These are phyloP conservation scores for Tricholauxania praeusta DNA, from an alignment of 2,888 invertebrate genomes.

Conservation along the genomic window DNA sequence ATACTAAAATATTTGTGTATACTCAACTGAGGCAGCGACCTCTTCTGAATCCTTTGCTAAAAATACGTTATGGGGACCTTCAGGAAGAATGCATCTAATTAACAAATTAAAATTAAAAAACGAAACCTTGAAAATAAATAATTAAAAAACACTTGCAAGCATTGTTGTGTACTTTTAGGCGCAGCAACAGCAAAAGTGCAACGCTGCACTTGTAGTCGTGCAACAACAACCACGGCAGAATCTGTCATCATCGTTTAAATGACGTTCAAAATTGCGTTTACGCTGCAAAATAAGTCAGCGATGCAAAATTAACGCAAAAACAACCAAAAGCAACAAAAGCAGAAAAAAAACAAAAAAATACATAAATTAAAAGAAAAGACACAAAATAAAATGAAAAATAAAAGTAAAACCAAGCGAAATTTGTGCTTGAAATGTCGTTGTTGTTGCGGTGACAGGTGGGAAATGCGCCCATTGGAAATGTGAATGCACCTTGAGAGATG, in stretches of 20 bases:
- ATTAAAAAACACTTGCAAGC: not conserved
- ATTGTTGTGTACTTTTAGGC: conserved; percentile 9
- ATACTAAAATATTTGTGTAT: too few species aligned
- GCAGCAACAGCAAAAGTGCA: conserved; percentile 36
- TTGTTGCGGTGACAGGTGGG: conserved; percentile 15
- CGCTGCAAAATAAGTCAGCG: conserved; percentile 30
- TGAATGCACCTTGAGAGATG: conserved; percentile 33
- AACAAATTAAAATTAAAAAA: conserved; percentile 17
- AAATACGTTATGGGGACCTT: too few species aligned
- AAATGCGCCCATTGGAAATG: conserved; percentile 27
- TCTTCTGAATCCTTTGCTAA: too few species aligned
- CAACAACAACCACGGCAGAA: conserved; percentile 1
- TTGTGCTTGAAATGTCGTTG: conserved; percentile 13
- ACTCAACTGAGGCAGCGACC: too few species aligned
- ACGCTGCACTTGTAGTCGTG: conserved; percentile 36
- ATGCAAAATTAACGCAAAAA: conserved; percentile 26
- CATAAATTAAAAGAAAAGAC: conserved; percentile 13
- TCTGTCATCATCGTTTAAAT: conserved; percentile 19
- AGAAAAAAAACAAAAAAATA: not conserved
- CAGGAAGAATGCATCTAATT: conserved; percentile 5
- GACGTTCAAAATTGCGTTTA: conserved; percentile 29
- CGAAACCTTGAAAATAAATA: not conserved
- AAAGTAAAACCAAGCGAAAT: conserved; percentile 16
- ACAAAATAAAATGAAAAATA: conserved; percentile 8
- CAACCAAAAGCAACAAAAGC: not conserved